Percentiles rank a stretch among this genome's conserved stretches.
Evolutionary conservation across 2,113 vertebrate genomes (phyloP).

Genomic region (Lycocorax pyrrhopterus): DNA sequence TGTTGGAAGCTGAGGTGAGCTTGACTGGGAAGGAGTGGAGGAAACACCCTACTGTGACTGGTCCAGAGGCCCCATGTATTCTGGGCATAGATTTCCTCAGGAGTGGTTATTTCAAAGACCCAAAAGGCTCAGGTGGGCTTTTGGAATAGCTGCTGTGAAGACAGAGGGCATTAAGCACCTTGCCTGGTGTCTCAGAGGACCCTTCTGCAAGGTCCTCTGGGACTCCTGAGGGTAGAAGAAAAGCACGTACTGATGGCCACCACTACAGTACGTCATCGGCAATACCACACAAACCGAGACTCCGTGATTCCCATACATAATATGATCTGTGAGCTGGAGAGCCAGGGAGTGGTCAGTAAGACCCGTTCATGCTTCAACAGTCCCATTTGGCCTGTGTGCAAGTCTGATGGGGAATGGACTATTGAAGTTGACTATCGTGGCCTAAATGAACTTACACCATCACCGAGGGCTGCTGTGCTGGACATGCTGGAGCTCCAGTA

Average conservation of each 20-base stretch:
- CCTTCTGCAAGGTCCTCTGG: neutral
- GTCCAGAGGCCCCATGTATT: neutral
- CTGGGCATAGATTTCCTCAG: neutral
- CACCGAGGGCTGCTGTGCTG: accelerated
- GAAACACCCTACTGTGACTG: neutral
- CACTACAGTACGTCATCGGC: neutral
- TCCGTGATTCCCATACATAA: neutral
- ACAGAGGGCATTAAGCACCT: neutral
- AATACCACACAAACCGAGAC: neutral
- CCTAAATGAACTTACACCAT: neutral
- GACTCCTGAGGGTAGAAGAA: neutral
- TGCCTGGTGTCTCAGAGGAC: neutral
- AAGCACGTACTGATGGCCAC: neutral
- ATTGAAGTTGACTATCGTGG: no score
- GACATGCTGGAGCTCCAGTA: neutral
- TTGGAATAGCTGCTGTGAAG: neutral
- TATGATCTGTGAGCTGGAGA: neutral
- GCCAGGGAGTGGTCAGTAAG: neutral
- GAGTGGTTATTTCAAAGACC: neutral
- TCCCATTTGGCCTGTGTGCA: neutral
- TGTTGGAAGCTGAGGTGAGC: neutral
- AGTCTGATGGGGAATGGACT: neutral
- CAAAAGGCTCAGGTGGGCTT: neutral
- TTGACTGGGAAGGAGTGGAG: neutral
- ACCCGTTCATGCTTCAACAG: neutral